Evolutionary conservation across 2,113 vertebrate species (phyloP).

Genomic region (Melanerpes formicivorus): DNA sequence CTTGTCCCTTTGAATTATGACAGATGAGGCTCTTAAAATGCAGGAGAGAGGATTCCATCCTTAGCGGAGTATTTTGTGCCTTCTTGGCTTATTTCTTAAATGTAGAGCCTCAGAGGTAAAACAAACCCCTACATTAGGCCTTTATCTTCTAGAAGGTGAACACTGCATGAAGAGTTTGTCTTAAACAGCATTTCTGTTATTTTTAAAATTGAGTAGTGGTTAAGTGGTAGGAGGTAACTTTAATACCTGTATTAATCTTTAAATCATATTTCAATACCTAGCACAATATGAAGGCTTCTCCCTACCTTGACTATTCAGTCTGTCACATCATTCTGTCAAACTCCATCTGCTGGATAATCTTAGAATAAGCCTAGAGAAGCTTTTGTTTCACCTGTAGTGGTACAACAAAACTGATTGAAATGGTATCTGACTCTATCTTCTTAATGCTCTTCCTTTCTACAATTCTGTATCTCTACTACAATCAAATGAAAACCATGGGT

Average conservation of each 20-base stretch:
- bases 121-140: background rate
- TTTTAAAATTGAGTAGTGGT: background rate
- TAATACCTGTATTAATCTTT: background rate
- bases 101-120: background rate
- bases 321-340: background rate
- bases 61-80: background rate
- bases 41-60: background rate
- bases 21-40: background rate
- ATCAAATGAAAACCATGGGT: background rate
- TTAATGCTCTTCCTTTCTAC: background rate
- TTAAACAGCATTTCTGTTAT: background rate
- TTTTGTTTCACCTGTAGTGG: background rate
- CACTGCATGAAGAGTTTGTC: background rate
- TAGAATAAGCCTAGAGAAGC: background rate
- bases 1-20: background rate
- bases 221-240: background rate
- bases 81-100: background rate
- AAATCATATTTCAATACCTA: background rate
- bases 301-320: background rate
- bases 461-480: background rate
- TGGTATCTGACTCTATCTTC: background rate
- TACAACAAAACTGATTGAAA: background rate
- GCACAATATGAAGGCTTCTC: background rate
- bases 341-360: conserved; percentile 46
- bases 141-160: background rate